Conservation (phyloP, 2,888 invertebrate genomes). For the Schizaphis graminum region DNA sequence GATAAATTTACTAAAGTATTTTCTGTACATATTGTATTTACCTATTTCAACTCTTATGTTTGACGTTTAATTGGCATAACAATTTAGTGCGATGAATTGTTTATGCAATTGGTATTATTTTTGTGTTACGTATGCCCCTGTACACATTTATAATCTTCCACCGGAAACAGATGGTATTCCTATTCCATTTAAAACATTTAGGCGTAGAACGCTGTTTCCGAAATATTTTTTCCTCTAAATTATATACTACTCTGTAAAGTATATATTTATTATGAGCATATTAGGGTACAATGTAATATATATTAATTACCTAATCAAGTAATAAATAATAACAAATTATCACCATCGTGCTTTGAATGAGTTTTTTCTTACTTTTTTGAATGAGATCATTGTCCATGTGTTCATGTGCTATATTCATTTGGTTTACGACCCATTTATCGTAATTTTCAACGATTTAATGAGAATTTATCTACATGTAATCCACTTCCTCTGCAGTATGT, state of each 20-base stretch:
- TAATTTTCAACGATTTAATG: background rate
- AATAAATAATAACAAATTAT: background rate
- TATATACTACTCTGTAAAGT: background rate
- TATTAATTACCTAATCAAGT: background rate
- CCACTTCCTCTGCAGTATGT: background rate
- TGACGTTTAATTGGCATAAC: background rate
- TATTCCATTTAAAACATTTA: conserved; percentile 27
- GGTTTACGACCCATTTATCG: background rate
- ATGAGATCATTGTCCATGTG: background rate
- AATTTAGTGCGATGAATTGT: conserved; percentile 12
- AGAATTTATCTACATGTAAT: background rate
- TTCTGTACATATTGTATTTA: background rate
- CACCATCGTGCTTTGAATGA: background rate
- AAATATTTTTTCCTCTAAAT: conserved; percentile 1
- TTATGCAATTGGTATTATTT: conserved; percentile 18
- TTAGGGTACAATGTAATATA: background rate
- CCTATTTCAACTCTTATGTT: background rate
- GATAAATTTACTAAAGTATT: background rate
- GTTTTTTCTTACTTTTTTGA: conserved; percentile 10
- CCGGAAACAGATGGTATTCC: conserved; percentile 53
- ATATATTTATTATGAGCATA: background rate
- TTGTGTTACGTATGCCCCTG: background rate
- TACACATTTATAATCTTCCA: conserved; percentile 4
- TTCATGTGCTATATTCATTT: background rate
- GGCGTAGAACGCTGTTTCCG: background rate